Base-by-base conservation (phyloP, 2,888 invertebrate species). In the Latrodectus elegans region DNA sequence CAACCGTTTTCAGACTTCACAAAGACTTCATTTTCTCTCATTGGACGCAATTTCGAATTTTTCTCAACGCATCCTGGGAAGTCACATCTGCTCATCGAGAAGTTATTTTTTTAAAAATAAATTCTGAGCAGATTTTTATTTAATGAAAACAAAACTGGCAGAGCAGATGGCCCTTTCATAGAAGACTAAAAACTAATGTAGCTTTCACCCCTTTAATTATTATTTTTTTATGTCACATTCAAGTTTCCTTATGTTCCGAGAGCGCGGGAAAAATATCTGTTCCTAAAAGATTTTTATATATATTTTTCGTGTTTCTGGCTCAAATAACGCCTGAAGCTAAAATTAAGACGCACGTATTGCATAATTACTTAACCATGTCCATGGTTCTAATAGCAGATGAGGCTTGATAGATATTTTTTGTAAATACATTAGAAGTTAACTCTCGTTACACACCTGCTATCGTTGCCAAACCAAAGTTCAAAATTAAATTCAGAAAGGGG, bases 401-500 rank as follows among this genome's bases (percentile, higher is more conserved):
- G n/a, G 12, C n/a, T 60, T n/a, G n/a, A 60, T 15, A n/a, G 8
- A n/a, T 60, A 6, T 15, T 60, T 15, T 60, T n/a, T 15, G 12
- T n/a, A 10, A n/a, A n/a, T 60, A 60, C 60, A 2, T 38, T 1
- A 38, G 6, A 3, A 38, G 4, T 38, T 38, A 60, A 11, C n/a
- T 60, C 60, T 60, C 60, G n/a, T 60, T n/a, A n/a, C 12, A 60
- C 60, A 60, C 60, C 60, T 60, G 60, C 60, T n/a, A 60, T n/a
- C n/a, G 10, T 60, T 11, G 60, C 60, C 60, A 60, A 60, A 6
- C n/a, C 60, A 12, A 15, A 15, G 60, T 60, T 60, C 60, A 15
- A 8, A 60, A 60, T 60, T 60, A 60, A 60, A n/a, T 6, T 60
- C 12, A n/a, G 12, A 10, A 60, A 11, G 60, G 60, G 60, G 60